phyloP scores from a whole-genome alignment of 2,888 invertebrate genomes.

The Byasa hedistus region DNA sequence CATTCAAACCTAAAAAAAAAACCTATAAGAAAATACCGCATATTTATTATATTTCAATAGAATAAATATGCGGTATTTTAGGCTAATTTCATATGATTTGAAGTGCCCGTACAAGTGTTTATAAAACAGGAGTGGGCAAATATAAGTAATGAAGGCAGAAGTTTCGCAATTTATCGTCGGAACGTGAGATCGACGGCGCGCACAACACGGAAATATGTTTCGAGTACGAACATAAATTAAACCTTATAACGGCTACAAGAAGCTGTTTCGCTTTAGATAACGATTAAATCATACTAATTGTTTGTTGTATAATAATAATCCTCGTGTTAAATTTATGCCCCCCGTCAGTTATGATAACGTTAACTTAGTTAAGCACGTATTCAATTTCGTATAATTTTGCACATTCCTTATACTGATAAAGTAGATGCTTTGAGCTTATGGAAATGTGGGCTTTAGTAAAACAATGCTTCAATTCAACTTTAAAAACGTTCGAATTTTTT shows the following conservation, averaged over 20 bases:
- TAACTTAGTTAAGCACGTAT: neutral
- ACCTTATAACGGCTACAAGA: slow-evolving; percentile 5
- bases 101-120: neutral
- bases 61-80: no score
- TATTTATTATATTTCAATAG: no score
- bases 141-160: slow-evolving; percentile 21
- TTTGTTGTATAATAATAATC: slow-evolving; percentile 7
- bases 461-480: no score
- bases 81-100: neutral
- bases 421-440: neutral
- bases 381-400: slow-evolving; percentile 3
- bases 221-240: slow-evolving; percentile 15
- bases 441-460: neutral
- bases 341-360: neutral
- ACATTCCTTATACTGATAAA: neutral
- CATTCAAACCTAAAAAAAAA: no score
- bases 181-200: slow-evolving; percentile 17
- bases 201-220: slow-evolving; percentile 17
- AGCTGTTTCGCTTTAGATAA: slow-evolving; percentile 7
- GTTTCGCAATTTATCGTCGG: slow-evolving; percentile 23
- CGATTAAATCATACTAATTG: slow-evolving; percentile 15
- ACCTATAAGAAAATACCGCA: no score
- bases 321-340: neutral
- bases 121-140: slow-evolving; percentile 1
- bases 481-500: no score